Evolutionary conservation across 2,113 vertebrate species (phyloP), one percentile per base, ranked within the genome.

Genomic region (Ciconia stormi): DNA sequence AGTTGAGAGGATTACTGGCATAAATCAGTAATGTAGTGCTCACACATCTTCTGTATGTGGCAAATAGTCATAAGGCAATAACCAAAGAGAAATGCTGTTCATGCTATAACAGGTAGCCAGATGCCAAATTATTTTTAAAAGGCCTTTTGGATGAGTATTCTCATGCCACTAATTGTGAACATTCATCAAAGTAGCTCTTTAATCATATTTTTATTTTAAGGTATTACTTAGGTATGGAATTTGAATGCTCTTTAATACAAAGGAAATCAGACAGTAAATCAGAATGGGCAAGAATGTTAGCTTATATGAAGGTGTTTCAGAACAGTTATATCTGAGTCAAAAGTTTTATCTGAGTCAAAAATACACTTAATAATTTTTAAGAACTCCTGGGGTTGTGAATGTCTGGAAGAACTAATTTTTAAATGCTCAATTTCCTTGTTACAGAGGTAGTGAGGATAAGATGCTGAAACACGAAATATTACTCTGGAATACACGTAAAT

Each of bases 31-130:
- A 11, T 13, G 10, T 17, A 23, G 20, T 8, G 19, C 29, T 89
- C 1, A 0, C 30, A 11, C n/a, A 2, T 42, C 34, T 40, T 82
- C 53, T 1, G 1, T 20, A 18, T 22, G 21, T 42, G 55, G 18
- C 77, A 50, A 22, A n/a, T 25, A 29, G 17, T 56, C 29, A 40
- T 21, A 29, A 38, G 32, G 17, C 20, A 38, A 30, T 53, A 77
- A n/a, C 11, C 69, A 34, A 66, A 53, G 59, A 63, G 46, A 50
- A 65, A 63, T 70, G 26, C 29, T 47, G 5, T 52, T 69, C 23
- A 32, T 20, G 49, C 19, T 7, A 3, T 21, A n/a, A 23, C 18
- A 47, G 38, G 42, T 56, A 89, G 55, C 36, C 22, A 79, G 36
- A 65, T 62, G 62, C 17, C 21, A 52, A 49, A 29, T 30, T 82